Conservation (phyloP, 1,140 invertebrate species). For the Drosophila oshimai region DNA sequence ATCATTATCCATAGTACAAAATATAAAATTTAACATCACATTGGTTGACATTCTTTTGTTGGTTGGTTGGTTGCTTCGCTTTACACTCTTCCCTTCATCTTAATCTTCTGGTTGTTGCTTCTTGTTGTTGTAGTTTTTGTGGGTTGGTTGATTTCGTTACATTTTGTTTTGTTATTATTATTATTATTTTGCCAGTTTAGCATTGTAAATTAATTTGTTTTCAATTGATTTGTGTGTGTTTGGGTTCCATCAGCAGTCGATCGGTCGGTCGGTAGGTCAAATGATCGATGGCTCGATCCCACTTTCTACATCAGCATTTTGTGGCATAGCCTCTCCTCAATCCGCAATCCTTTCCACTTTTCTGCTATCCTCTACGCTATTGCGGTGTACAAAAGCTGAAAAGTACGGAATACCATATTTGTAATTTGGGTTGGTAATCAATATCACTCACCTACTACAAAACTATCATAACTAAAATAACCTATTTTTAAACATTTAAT, state of each 20-base stretch:
- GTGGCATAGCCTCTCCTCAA: slow-evolving; percentile 50
- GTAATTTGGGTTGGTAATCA: not conserved
- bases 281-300: slow-evolving; percentile 56
- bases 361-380: not conserved
- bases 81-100: slow-evolving; percentile 36
- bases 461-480: no score
- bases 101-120: slow-evolving; percentile 11
- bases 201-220: slow-evolving; percentile 49
- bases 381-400: not conserved
- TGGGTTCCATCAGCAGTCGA: slow-evolving; percentile 43
- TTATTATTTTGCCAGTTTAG: slow-evolving; percentile 31
- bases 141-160: slow-evolving; percentile 68
- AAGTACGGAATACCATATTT: not conserved
- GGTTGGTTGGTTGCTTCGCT: slow-evolving; percentile 80
- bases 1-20: slow-evolving; percentile 80
- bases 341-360: not conserved
- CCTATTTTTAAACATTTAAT: no score
- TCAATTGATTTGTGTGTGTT: slow-evolving; percentile 45
- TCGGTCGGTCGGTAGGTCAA: slow-evolving; percentile 58
- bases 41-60: slow-evolving; percentile 81
- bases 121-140: slow-evolving; percentile 45
- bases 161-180: not conserved
- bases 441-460: no score
- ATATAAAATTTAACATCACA: slow-evolving; percentile 82
- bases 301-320: not conserved